Conservation (phyloP, 2,113 vertebrate species). For the Brienomyrus brachyistius region DNA sequence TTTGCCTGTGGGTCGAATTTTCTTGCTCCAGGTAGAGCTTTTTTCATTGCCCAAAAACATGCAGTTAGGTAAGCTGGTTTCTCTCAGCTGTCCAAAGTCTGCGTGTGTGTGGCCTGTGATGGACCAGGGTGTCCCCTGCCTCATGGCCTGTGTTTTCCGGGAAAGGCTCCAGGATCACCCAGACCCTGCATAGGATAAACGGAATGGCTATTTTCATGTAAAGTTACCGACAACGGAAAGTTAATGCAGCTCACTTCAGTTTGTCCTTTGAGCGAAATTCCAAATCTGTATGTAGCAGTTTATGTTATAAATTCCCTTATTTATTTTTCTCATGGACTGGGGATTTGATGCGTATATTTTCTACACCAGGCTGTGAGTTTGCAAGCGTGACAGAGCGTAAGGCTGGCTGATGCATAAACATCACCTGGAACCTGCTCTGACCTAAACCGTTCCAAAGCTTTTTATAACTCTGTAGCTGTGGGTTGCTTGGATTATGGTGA, state of each 20-base stretch:
- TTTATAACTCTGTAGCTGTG: constrained; percentile 6
- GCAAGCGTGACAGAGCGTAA: neutral
- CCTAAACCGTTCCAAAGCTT: neutral
- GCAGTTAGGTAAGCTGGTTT: neutral
- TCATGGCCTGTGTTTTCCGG: neutral
- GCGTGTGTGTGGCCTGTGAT: neutral
- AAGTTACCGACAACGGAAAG: neutral
- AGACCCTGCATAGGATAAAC: neutral
- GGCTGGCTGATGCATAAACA: neutral
- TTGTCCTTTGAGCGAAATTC: neutral
- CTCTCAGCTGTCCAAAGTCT: neutral
- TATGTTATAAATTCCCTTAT: neutral
- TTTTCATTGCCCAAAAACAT: neutral
- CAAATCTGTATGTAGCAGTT: neutral
- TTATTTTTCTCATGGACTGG: constrained; percentile 1
- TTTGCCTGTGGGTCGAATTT: neutral
- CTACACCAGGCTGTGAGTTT: neutral
- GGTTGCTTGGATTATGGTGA: neutral
- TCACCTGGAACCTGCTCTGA: neutral
- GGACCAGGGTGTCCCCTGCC: neutral
- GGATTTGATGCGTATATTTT: neutral
- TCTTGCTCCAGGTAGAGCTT: neutral
- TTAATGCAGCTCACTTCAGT: neutral
- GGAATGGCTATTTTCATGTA: neutral
- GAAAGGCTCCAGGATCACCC: neutral